Evolutionary conservation across 2,888 invertebrate species (phyloP), one percentile per base, ranked within the genome.

Genomic region (Seira ritae): DNA sequence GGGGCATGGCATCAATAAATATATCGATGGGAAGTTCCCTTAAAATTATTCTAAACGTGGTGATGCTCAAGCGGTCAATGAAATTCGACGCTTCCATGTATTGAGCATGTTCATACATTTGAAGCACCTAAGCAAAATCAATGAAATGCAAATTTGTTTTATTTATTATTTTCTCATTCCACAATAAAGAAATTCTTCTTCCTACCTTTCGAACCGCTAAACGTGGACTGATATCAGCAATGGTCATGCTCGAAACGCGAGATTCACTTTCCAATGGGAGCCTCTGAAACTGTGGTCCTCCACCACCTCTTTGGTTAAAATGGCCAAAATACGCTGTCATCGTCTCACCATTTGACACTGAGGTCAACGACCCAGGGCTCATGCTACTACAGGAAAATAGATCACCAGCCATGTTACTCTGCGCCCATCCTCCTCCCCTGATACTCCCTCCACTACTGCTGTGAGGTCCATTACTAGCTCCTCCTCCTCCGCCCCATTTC

Each of bases 71-170:
- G 65, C 96, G 93, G 66, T 95, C 93, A 85, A 98, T 93, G 80
- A 97, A 95, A 65, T 95, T 94, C 0, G 97, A 96, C 4, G 97
- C 97, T 90, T 97, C 97, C n/a, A 96, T 92, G 90, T 95, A 97
- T 91, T 97, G 97, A 31, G 95, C 92, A 8, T 96, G 96, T 90
- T 97, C 97, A 88, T 96, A 95, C 88, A 97, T 92, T 75, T 96
- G 92, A 90, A 97, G 92, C 88, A 97, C 91, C 87, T 91, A 84
- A 22, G 76, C 37, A n/a, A 50, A 1, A 67, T 42, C 6, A 0
- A 71, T 3, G 19, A 80, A 50, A 71, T 68, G 31, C 22, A 68
- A 50, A 70, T 31, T 31, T 10, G 37, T 60, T 69, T 68, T 12
- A 70, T 10, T 60, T 31, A 42, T 6, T 31, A 10, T 66, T 10